Base-by-base conservation (phyloP, 2,113 vertebrate species). In the Cyanoliseus patagonus region DNA sequence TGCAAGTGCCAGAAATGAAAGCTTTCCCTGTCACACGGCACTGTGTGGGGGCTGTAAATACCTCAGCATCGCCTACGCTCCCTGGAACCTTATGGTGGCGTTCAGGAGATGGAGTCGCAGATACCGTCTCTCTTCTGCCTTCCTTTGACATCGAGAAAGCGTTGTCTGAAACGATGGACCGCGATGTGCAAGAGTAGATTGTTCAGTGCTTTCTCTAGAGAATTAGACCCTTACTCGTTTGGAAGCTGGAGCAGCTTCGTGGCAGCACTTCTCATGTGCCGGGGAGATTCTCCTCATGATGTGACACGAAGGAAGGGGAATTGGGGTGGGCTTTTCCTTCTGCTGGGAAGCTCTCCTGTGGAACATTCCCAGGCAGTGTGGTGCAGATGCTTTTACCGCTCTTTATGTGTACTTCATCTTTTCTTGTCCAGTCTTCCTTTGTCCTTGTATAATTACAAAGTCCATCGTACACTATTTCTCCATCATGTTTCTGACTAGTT, bases 91-190 rank as follows among this genome's bases (percentile, higher is more conserved):
- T 13, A 1, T 18, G 44, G 53, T 69, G n/a, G 52, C 44, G 13
- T 28, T 79, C 30, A 35, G 51, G 27, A 72, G 62, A 42, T 30
- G 51, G 46, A 72, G 77, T 17, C n/a, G 6, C 0, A 3, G 46
- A 55, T 72, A 8, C 10, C 15, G 13, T 4, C 18, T 44, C 55
- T 63, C 20, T 52, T 64, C 57, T 75, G 77, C 62, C 55, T 74
- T 33, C 5, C 28, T 5, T 13, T 27, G 0, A 17, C 27, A 15
- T 20, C 19, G 14, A 17, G 24, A 6, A 33, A 35, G 1, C 37
- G 20, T 31, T 73, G 63, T 30, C 28, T 75, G 86, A 27, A 44
- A 33, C 27, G 39, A 8, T 23, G 10, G 7, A 46, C 37, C n/a
- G 5, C 22, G 15, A 0, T 24, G 17, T 39, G n/a, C 27, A 7